Percentiles rank a stretch among this genome's conserved stretches.
phyloP scores from a whole-genome alignment of 2,797 vertebrate species.

The Rhadinocentrus ornatus region DNA sequence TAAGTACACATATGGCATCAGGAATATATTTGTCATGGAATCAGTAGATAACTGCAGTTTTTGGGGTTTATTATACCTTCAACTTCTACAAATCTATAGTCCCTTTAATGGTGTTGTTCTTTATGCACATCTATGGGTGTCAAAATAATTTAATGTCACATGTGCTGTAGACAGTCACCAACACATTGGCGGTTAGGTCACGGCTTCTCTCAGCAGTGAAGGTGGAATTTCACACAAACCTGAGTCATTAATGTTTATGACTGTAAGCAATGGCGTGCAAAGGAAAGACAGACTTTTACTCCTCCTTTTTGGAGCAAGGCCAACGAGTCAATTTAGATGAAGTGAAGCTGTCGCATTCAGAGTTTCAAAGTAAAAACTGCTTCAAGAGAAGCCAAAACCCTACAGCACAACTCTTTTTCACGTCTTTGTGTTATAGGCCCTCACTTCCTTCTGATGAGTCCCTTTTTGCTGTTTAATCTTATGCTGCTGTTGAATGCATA shows the following conservation, averaged over 20 bases:
- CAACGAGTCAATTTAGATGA: constrained; percentile 51
- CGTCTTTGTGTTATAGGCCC: too few species aligned
- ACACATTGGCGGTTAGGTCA: constrained; percentile 50
- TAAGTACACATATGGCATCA: constrained; percentile 29
- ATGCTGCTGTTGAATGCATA: constrained; percentile 39
- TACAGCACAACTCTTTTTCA: too few species aligned
- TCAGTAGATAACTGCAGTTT: constrained; percentile 12
- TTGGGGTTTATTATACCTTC: constrained; percentile 10
- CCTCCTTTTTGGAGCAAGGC: constrained; percentile 37
- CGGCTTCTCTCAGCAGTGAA: constrained; percentile 45
- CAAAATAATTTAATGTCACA: constrained; percentile 50
- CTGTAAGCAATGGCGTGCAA: constrained; percentile 48
- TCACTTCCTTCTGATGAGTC: constrained; percentile 22
- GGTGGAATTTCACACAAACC: constrained; percentile 69
- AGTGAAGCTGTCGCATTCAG: constrained; percentile 41
- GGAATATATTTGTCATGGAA: constrained; percentile 30
- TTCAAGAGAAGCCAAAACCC: too few species aligned
- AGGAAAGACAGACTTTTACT: constrained; percentile 36
- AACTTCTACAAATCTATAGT: constrained; percentile 13
- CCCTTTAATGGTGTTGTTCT: constrained; percentile 6
- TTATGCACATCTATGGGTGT: constrained; percentile 44
- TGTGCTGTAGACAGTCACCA: constrained; percentile 41
- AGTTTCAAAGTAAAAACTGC: too few species aligned
- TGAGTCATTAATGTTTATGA: constrained; percentile 71
- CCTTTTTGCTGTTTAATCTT: constrained; percentile 45